Evolutionary conservation across 2,888 invertebrate genomes (phyloP), one percentile per base, ranked within the genome.

Genomic region (Salpingus planirostris): DNA sequence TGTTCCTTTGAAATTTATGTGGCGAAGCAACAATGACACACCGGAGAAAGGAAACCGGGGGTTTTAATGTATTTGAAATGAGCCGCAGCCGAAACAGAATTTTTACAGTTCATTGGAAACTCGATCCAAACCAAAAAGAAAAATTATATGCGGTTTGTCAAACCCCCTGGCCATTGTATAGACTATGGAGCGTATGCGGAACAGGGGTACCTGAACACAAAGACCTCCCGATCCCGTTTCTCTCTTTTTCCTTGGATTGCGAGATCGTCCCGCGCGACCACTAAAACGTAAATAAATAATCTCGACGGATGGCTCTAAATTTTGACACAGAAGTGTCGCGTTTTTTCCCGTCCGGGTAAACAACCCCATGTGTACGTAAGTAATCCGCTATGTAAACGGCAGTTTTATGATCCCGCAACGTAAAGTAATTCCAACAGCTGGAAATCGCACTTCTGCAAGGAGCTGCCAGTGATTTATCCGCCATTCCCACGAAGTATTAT

Each of bases 111-210:
- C 50, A 54, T 51, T 49, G 47, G 51, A 37, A 50, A 49, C 37
- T 42, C 46, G 50, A 53, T 47, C 48, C 38, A 27, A 41, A 41
- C 39, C n/a, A n/a, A 36, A 40, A 43, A 41, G 49, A 53, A 48
- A 55, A 55, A 57, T 56, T 57, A 52, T 54, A 51, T 56, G 57
- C 52, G 57, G 59, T 57, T 50, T 52, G 59, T 57, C 57, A 56
- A 57, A 55, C 57, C 59, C 48, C 48, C 40, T 12, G 36, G 49
- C 50, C 34, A 52, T 57, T 59, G 55, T 58, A 40, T n/a, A n/a
- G n/a, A n/a, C n/a, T n/a, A n/a, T n/a, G n/a, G n/a, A n/a, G n/a
- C n/a, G n/a, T n/a, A n/a, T n/a, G n/a, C n/a, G n/a, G n/a, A n/a
- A n/a, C n/a, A n/a, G n/a, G n/a, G n/a, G n/a, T n/a, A n/a, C n/a